Percentiles rank a stretch among this genome's conserved stretches.
phyloP scores from a whole-genome alignment of 2,797 vertebrate species.

The Adelosebastes latens region DNA sequence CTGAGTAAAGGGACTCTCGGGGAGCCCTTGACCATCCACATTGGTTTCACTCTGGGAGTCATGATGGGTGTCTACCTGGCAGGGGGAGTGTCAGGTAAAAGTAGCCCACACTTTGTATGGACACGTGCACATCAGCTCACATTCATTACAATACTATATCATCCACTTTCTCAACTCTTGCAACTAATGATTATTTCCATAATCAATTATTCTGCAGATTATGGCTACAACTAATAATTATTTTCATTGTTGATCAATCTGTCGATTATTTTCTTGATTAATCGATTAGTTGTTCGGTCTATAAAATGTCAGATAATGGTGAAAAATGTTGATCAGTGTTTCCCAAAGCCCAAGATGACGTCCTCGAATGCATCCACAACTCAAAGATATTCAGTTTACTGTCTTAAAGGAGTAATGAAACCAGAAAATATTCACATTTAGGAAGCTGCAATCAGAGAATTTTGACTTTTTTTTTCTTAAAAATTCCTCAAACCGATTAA shows the following conservation, averaged over 20 bases:
- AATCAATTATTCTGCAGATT: not conserved
- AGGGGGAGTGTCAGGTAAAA: conserved; percentile 93
- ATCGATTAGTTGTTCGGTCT: too few species aligned
- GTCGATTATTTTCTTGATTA: not conserved
- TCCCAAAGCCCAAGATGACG: too few species aligned
- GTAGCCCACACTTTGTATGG: not conserved
- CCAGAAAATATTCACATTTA: too few species aligned
- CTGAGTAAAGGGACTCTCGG: conserved; percentile 88
- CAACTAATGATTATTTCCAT: not conserved
- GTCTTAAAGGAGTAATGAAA: too few species aligned
- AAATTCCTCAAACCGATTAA: too few species aligned
- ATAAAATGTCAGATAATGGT: too few species aligned
- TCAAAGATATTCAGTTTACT: too few species aligned
- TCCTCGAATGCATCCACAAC: too few species aligned
- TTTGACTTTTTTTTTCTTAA: too few species aligned
- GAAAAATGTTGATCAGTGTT: too few species aligned
- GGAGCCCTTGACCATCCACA: conserved; percentile 83
- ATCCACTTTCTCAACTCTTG: not conserved
- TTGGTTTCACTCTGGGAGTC: conserved; percentile 92
- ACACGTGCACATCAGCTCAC: not conserved
- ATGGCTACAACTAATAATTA: too few species aligned
- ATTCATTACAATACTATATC: not conserved
- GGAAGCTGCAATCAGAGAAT: accelerated
- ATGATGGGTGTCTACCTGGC: conserved; percentile 90
- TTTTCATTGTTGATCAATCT: not conserved